Conservation (phyloP, 2,888 invertebrate genomes). For the Lacanobia wlatinum region DNA sequence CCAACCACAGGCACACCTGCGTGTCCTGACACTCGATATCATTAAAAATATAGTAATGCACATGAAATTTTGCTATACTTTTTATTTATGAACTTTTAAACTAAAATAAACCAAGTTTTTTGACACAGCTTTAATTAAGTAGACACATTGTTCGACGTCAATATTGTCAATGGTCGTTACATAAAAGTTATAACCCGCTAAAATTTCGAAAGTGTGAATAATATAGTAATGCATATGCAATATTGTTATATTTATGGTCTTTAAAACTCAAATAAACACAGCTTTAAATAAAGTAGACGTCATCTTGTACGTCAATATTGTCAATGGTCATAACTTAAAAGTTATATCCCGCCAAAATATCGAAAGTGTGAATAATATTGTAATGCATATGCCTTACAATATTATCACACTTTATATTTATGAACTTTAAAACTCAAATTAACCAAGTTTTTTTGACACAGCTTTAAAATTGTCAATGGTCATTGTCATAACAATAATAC, state of each 20-base stretch:
- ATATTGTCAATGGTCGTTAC: constrained; percentile 19
- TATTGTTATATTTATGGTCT: neutral
- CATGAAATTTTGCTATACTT: constrained; percentile 55
- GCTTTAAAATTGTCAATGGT: constrained; percentile 7
- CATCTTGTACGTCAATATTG: constrained; percentile 14
- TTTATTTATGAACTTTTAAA: constrained; percentile 30
- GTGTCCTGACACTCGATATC: constrained; percentile 44
- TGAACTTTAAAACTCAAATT: constrained; percentile 2
- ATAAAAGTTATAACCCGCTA: constrained; percentile 14
- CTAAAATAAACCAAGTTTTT: neutral
- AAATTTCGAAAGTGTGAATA: constrained; percentile 47
- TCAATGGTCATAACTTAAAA: constrained; percentile 27
- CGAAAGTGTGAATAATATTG: constrained; percentile 45
- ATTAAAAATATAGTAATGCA: constrained; percentile 59
- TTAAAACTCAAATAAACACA: constrained; percentile 2
- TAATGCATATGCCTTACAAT: constrained; percentile 37
- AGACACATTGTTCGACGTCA: constrained; percentile 10
- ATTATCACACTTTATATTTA: neutral
- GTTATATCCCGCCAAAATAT: constrained; percentile 29
- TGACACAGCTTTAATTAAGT: neutral
- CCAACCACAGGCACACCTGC: constrained; percentile 61
- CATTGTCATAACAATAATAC: constrained; percentile 32
- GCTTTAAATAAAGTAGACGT: neutral
- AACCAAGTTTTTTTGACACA: constrained; percentile 9
- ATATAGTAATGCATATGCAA: constrained; percentile 45